Evolutionary conservation across 2,888 invertebrate genomes (phyloP).

Genomic region (Microchrysa polita): DNA sequence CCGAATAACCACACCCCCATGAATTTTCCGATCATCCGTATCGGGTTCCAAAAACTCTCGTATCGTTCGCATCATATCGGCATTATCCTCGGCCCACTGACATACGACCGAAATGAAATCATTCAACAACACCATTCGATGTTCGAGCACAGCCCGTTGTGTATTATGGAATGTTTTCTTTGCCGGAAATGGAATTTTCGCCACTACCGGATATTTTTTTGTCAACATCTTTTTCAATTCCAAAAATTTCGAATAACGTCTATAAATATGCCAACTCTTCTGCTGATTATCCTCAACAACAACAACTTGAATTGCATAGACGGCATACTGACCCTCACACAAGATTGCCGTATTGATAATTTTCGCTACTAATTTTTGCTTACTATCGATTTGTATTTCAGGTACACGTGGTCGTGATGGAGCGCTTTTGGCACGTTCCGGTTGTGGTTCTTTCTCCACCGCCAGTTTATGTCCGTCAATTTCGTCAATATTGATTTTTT

Average conservation of each 20-base stretch:
- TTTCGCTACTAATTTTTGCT: conserved; percentile 51
- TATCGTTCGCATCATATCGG: conserved; percentile 65
- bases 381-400: conserved; percentile 43
- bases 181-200: conserved; percentile 83
- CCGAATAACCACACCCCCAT: conserved; percentile 69
- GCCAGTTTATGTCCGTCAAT: conserved; percentile 9
- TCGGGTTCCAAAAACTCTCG: conserved; percentile 75
- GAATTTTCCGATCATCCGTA: conserved; percentile 73
- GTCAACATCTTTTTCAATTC: conserved; percentile 80
- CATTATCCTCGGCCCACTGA: conserved; percentile 68
- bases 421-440: conserved; percentile 49
- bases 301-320: conserved; percentile 86
- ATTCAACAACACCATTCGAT: conserved; percentile 82
- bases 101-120: conserved; percentile 80
- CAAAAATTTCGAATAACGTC: conserved; percentile 94
- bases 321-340: conserved; percentile 85
- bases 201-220: conserved; percentile 74
- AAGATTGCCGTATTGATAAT: conserved; percentile 61
- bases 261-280: conserved; percentile 90
- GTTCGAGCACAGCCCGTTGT: conserved; percentile 84
- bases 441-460: conserved; percentile 8
- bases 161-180: conserved; percentile 96
- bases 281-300: conserved; percentile 71
- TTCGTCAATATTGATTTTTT: conserved; percentile 16
- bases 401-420: conserved; percentile 44